Base-by-base conservation (phyloP, 1,140 invertebrate genomes). In the Neuroterus valhalla region DNA sequence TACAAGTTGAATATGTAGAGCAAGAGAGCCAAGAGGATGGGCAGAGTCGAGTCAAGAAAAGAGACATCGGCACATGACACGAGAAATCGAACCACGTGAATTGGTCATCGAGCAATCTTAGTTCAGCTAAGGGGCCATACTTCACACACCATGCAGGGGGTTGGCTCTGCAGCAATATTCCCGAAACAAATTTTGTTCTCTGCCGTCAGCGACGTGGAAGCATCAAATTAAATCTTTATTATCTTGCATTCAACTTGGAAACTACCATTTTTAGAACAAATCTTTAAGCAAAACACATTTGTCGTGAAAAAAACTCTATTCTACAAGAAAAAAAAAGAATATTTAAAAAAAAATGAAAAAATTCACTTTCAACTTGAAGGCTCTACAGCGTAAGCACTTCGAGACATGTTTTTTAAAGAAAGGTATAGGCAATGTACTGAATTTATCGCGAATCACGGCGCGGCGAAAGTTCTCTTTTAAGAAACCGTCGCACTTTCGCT, bases 91-190 rank as follows among this genome's bases (percentile, higher is more conserved):
- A 74, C 70, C 74, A 70, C 74, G 70, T 45, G 70, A 45, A 71
- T 19, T 75, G 70, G 75, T 77, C 71, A 66, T 73, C 50, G 73
- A 80, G 77, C 77, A 62, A 75, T 71, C 68, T 77, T 70, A 70
- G 50, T 62, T 62, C 17, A 76, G 72, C 70, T 76, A 75, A 67
- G 78, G 80, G 79, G 66, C 74, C 77, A 78, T 75, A 78, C 77
- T 84, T 84, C 74, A 84, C 80, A 82, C 82, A 84, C 81, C 82
- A 84, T 84, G 83, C 83, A 82, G 77, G 74, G 62, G 71, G 78
- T 76, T 77, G 78, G 76, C 66, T 81, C 70, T 81, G 82, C 77
- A 82, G 81, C 80, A 76, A 81, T 81, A 77, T 78, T 74, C 71
- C 80, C 77, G 75, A 78, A 81, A 68, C 12, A 71, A 70, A 66